Percentiles rank a stretch among this genome's conserved stretches.
Evolutionary conservation across 2,888 invertebrate genomes (phyloP).

Genomic region (Noctua janthina): DNA sequence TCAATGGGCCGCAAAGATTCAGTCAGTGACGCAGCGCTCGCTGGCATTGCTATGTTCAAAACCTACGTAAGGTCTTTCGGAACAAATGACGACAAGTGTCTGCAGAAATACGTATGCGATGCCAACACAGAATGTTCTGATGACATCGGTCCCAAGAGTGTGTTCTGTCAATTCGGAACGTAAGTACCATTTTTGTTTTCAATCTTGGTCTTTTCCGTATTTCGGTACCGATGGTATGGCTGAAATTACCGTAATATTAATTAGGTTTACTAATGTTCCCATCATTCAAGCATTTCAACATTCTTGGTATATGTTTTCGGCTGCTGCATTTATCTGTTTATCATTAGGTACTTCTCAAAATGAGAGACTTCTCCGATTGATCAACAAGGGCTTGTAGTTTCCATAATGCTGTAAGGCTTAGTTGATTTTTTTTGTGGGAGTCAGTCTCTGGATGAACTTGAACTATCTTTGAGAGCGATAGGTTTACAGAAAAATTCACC

Average conservation of each 20-base stretch:
- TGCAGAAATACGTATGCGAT: conserved; percentile 97
- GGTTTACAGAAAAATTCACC: neutral
- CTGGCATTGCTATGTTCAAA: conserved; percentile 96
- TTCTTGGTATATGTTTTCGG: conserved; percentile 5
- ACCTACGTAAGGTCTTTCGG: conserved; percentile 96
- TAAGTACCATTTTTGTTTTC: conserved; percentile 88
- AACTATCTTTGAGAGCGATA: neutral
- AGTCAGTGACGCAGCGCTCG: conserved; percentile 97
- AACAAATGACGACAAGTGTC: conserved; percentile 94
- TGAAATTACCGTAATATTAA: neutral
- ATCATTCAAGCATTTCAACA: conserved; percentile 4
- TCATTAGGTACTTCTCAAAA: conserved; percentile 15
- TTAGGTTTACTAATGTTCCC: neutral
- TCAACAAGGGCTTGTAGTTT: neutral
- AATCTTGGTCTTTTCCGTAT: neutral
- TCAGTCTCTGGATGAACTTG: neutral
- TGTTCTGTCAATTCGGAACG: conserved; percentile 98
- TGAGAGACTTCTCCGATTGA: neutral
- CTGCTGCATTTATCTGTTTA: neutral
- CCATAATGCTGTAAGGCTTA: neutral
- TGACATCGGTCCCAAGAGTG: conserved; percentile 95
- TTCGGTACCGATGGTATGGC: neutral
- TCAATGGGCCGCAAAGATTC: conserved; percentile 96
- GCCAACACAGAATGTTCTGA: conserved; percentile 96
- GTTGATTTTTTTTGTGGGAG: neutral